phyloP scores from a whole-genome alignment of 2,797 vertebrate genomes.

The Rhinichthys osculus region DNA sequence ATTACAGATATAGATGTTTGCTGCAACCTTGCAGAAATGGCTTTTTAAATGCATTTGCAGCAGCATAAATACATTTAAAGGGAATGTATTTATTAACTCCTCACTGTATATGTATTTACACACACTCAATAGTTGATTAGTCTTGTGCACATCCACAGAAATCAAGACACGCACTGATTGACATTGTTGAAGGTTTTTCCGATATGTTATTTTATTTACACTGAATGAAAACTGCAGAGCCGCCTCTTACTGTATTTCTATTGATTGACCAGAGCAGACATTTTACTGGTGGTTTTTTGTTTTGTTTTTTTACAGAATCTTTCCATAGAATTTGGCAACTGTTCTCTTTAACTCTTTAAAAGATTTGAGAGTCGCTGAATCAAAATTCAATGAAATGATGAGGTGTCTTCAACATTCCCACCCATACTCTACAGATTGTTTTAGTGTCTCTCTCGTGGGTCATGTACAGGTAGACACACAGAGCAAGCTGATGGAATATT shows the following conservation, averaged over 20 bases:
- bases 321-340: not conserved
- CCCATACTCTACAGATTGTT: not conserved
- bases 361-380: too few relatives aligned
- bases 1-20: not conserved
- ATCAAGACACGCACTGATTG: not conserved
- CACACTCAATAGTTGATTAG: not conserved
- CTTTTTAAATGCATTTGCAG: not conserved
- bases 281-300: not conserved
- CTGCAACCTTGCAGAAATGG: not conserved
- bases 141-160: not conserved
- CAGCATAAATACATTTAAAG: not conserved
- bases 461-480: conserved; percentile 7
- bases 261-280: too few relatives aligned
- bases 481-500: conserved; percentile 41
- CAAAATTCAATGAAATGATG: too few relatives aligned
- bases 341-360: not conserved
- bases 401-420: not conserved
- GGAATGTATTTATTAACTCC: not conserved
- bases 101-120: not conserved
- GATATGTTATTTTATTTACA: not conserved
- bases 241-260: not conserved
- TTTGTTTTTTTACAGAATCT: too few relatives aligned
- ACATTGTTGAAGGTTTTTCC: not conserved
- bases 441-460: conserved; percentile 26
- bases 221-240: not conserved